These are phyloP conservation scores for Adoxophyes honmai DNA, from an alignment of 1,140 invertebrate genomes.

Conservation along the genomic window DNA sequence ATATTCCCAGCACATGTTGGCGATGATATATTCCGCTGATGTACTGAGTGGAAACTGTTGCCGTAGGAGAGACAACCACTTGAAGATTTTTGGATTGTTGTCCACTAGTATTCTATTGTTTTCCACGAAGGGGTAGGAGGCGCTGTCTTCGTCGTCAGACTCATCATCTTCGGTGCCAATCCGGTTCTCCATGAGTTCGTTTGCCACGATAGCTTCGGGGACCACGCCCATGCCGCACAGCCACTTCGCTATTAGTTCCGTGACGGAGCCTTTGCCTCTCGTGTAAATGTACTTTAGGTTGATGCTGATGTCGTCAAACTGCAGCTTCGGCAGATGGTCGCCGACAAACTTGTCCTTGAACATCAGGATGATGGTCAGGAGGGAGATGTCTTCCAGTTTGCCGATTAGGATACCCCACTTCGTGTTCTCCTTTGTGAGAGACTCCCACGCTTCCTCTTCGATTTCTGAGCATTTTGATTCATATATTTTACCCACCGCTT, in stretches of 20 bases:
- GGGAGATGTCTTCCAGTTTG: constrained; percentile 92
- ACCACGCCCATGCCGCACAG: constrained; percentile 83
- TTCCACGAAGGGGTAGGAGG: constrained; percentile 51
- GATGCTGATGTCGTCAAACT: constrained; percentile 80
- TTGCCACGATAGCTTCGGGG: constrained; percentile 73
- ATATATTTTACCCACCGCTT: constrained; percentile 80
- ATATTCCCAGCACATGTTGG: constrained; percentile 95
- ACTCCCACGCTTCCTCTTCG: constrained; percentile 87
- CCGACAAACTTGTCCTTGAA: constrained; percentile 70
- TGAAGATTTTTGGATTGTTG: constrained; percentile 71
- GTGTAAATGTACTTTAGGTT: constrained; percentile 86
- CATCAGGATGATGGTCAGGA: constrained; percentile 84
- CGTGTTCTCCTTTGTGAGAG: constrained; percentile 89
- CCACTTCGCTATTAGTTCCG: constrained; percentile 90
- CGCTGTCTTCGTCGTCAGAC: constrained; percentile 33
- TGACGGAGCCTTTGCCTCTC: constrained; percentile 90
- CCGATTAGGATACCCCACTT: constrained; percentile 91
- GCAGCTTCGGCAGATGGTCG: constrained; percentile 75
- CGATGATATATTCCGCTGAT: constrained; percentile 85
- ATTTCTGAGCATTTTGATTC: constrained; percentile 60
- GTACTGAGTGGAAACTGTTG: constrained; percentile 92
- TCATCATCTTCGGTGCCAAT: constrained; percentile 24
- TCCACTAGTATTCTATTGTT: constrained; percentile 50
- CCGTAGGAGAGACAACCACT: constrained; percentile 80
- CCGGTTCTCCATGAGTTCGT: constrained; percentile 54